Conservation (phyloP, 2,113 vertebrate species). For the Microcebus lehilahytsara region DNA sequence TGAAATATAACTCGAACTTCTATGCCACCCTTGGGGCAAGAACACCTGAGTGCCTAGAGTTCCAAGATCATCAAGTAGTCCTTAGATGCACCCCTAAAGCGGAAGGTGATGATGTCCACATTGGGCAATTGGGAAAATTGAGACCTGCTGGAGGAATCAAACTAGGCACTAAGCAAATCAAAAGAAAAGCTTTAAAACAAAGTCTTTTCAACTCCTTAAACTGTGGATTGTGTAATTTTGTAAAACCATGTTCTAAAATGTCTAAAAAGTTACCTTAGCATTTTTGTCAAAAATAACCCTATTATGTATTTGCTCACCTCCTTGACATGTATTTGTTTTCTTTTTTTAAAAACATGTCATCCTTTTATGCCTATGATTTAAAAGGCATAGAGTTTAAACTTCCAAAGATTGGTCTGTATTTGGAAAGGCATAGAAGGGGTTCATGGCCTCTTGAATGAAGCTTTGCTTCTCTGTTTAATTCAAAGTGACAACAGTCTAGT, state of each 20-base stretch:
- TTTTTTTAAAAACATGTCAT: not conserved
- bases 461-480: constrained; percentile 62
- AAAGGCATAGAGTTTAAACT: constrained; percentile 16
- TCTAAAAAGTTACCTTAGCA: not conserved
- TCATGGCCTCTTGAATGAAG: not conserved
- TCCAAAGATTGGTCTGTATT: constrained; percentile 38
- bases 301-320: constrained; percentile 2
- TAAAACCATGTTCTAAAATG: constrained; percentile 11
- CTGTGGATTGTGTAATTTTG: not conserved
- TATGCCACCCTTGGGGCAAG: not conserved
- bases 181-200: constrained; percentile 37
- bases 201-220: not conserved
- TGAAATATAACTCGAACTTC: not conserved
- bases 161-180: not conserved
- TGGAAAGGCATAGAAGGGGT: constrained; percentile 26
- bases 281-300: not conserved
- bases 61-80: not conserved
- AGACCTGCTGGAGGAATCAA: not conserved
- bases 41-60: not conserved
- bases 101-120: not conserved
- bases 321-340: not conserved
- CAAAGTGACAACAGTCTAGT: constrained; percentile 23
- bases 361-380: constrained; percentile 32
- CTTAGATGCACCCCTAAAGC: not conserved
- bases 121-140: not conserved